Evolutionary conservation across 2,113 vertebrate genomes (phyloP).

Genomic region (Chascanopsetta lugubris): DNA sequence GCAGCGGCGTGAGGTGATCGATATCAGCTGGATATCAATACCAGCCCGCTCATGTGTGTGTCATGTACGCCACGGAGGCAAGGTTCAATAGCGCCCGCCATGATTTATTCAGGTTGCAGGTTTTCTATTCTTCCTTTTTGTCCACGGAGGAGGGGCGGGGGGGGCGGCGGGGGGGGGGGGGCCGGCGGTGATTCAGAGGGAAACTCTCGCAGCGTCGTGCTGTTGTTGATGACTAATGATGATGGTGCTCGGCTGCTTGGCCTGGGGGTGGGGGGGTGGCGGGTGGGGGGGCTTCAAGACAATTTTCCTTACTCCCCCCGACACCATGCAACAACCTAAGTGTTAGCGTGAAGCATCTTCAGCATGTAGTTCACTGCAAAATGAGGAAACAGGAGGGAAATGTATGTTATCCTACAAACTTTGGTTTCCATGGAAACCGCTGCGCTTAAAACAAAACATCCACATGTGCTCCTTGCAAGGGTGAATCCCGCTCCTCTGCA

Average conservation of each 20-base stretch:
- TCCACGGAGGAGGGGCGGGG: neutral
- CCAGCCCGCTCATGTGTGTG: neutral
- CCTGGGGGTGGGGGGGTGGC: too few species aligned
- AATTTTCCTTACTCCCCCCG: conserved; percentile 7
- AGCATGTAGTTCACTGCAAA: neutral
- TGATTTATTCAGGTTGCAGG: conserved; percentile 21
- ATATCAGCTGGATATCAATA: conserved; percentile 27
- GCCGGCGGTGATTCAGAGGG: conserved; percentile 55
- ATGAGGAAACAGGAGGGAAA: too few species aligned
- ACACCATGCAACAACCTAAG: neutral
- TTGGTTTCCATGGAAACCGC: too few species aligned
- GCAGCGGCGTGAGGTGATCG: conserved; percentile 1
- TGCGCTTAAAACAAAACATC: too few species aligned
- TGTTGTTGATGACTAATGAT: conserved; percentile 57
- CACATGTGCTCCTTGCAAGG: too few species aligned
- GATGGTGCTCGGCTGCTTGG: conserved; percentile 31
- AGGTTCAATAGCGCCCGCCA: neutral
- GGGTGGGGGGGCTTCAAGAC: too few species aligned
- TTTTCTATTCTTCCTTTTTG: conserved; percentile 16
- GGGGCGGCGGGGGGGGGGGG: conserved; percentile 21
- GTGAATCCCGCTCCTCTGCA: too few species aligned
- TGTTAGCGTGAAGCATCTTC: neutral
- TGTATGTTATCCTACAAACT: too few species aligned
- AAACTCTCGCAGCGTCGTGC: conserved; percentile 32
- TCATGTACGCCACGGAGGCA: conserved; percentile 8